Percentiles rank a stretch among this genome's conserved stretches.
Conservation (phyloP, 2,888 invertebrate genomes). For the Dorcus parallelipipedus region DNA sequence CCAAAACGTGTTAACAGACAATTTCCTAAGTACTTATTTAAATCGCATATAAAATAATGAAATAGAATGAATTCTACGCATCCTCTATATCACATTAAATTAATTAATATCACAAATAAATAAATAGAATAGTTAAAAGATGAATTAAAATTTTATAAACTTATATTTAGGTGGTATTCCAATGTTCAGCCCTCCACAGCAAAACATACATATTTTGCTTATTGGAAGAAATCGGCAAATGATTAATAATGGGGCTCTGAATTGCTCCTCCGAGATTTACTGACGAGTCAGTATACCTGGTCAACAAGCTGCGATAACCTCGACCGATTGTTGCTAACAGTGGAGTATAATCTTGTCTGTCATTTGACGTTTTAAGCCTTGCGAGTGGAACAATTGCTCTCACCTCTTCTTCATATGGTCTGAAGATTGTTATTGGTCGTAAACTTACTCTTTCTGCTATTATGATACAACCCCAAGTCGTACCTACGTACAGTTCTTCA, state of each 20-base stretch:
- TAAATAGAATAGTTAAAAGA: too few species aligned
- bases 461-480: constrained; percentile 92
- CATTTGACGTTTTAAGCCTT: constrained; percentile 44
- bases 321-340: constrained; percentile 76
- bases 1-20: too few species aligned
- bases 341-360: constrained; percentile 48
- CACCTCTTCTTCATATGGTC: constrained; percentile 83
- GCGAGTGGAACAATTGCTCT: constrained; percentile 61
- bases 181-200: constrained; percentile 70
- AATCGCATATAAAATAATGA: too few species aligned
- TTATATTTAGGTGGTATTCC: constrained; percentile 52
- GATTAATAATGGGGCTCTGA: constrained; percentile 39
- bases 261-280: constrained; percentile 44
- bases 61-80: too few species aligned
- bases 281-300: constrained; percentile 59
- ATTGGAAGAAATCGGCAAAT: constrained; percentile 23
- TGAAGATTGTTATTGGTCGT: constrained; percentile 86
- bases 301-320: constrained; percentile 76
- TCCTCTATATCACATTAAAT: too few species aligned
- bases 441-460: constrained; percentile 79
- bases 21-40: too few species aligned
- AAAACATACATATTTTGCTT: constrained; percentile 61
- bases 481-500: constrained; percentile 82
- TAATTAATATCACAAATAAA: too few species aligned
- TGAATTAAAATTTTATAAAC: too few species aligned